phyloP scores from a whole-genome alignment of 2,113 vertebrate genomes.

The Nannobrachium achirus region DNA sequence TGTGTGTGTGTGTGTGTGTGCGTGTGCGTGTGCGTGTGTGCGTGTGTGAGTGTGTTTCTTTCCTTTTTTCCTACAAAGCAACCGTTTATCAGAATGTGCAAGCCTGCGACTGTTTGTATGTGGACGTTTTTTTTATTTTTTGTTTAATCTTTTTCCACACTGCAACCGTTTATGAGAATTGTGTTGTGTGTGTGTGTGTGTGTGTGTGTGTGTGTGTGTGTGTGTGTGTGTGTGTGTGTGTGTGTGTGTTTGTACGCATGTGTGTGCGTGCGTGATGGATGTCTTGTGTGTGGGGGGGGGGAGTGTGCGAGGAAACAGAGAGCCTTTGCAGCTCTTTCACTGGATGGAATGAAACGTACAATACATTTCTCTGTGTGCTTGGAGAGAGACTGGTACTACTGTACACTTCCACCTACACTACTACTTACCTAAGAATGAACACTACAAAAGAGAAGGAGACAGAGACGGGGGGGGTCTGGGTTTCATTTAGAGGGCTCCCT shows the following conservation, averaged over 20 bases:
- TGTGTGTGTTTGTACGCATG: neutral
- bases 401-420: slow-evolving; percentile 48
- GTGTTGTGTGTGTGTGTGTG: neutral
- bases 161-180: neutral
- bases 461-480: slow-evolving; percentile 51
- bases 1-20: slow-evolving; percentile 8
- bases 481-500: slow-evolving; percentile 62
- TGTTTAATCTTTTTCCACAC: neutral
- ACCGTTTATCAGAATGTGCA: slow-evolving; percentile 50
- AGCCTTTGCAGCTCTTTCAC: slow-evolving; percentile 55
- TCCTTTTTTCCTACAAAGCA: slow-evolving; percentile 43
- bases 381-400: slow-evolving; percentile 28
- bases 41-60: slow-evolving; percentile 10
- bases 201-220: too few species aligned
- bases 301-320: slow-evolving; percentile 45
- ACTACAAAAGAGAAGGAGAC: slow-evolving; percentile 34
- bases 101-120: too few species aligned
- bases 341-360: slow-evolving; percentile 53
- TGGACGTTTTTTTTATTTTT: too few species aligned
- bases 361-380: slow-evolving; percentile 50
- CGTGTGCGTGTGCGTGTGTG: slow-evolving; percentile 11
- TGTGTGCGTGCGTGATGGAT: slow-evolving; percentile 41
- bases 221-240: too few species aligned
- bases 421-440: slow-evolving; percentile 25
- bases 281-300: slow-evolving; percentile 19